Evolutionary conservation across 2,888 invertebrate species (phyloP).

Genomic region (Diadegma fenestrale): DNA sequence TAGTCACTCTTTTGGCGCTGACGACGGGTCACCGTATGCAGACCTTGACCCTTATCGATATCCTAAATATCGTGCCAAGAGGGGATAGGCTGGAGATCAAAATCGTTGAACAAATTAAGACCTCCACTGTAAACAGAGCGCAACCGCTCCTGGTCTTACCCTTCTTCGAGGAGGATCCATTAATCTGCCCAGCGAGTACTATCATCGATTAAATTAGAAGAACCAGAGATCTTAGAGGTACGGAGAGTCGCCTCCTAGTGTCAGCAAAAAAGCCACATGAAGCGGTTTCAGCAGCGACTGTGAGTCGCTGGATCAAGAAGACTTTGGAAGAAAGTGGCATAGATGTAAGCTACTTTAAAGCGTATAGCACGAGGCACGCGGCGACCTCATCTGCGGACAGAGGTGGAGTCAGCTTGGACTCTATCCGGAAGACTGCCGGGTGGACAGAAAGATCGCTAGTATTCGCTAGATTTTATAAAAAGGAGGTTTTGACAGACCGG

Average conservation of each 20-base stretch:
- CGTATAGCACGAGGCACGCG: constrained; percentile 58
- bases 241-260: constrained; percentile 20
- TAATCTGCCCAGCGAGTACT: constrained; percentile 36
- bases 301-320: constrained; percentile 61
- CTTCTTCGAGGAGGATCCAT: constrained; percentile 15
- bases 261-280: constrained; percentile 30
- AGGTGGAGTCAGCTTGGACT: constrained; percentile 34
- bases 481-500: neutral
- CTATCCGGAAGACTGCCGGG: constrained; percentile 35
- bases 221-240: constrained; percentile 14
- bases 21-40: constrained; percentile 56
- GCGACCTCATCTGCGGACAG: constrained; percentile 45
- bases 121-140: constrained; percentile 42
- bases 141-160: constrained; percentile 49
- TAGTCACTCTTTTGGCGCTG: constrained; percentile 46
- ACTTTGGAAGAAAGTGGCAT: constrained; percentile 38
- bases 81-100: constrained; percentile 47
- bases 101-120: constrained; percentile 53
- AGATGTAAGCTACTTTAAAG: constrained; percentile 54
- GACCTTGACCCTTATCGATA: constrained; percentile 43
- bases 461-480: constrained; percentile 58
- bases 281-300: constrained; percentile 42
- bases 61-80: constrained; percentile 28
- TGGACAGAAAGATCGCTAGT: constrained; percentile 35
- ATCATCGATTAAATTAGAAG: constrained; percentile 22